Base-by-base conservation (phyloP, 2,797 vertebrate genomes). In the Myoxocephalus aenaeus region DNA sequence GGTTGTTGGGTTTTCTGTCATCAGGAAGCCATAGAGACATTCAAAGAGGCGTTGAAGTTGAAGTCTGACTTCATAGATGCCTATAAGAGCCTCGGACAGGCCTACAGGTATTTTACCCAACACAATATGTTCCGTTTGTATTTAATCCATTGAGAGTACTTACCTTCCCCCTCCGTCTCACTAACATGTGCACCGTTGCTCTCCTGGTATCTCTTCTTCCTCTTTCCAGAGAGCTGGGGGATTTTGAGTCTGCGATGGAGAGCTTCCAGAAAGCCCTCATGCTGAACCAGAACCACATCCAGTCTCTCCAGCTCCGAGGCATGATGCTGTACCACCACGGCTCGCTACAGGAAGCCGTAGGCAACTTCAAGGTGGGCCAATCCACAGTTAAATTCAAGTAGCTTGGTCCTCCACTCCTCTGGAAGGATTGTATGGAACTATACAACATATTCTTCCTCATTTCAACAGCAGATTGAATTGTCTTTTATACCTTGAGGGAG, bases 281-380 rank as follows among this genome's bases (percentile, higher is more conserved):
- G 92, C 87, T 99, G 79, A 97, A 99, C 92, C 98, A 99, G 88
- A 99, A 99, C 89, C 98, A 99, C 11, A 98, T 99, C 66, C 98
- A 99, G 94, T 99, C 98, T 0, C 95, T 99, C 10, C 98, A 99
- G 93, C 96, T 99, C 18, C 94, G 97, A 32, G 98, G 98, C 54
- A 97, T 97, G 96, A 99, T 99, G 98, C 96, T 99, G 22, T 99
- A 99, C 88, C 98, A 99, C 91, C 98, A 99, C 1, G 98, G 98
- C 82, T 99, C 96, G 32, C 91, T 99, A 80, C 96, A 96, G 77
- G 97, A 99, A 81, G 98, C 98, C 29, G 94, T 99, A 0, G 96
- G 97, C 80, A 98, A 97, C 94, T 99, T 99, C 75, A 99, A 98
- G 97, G 98, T 97, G 89, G 82, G 58, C 17, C 5, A 14, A 12